Evolutionary conservation across 2,113 vertebrate species (phyloP), one percentile per base, ranked within the genome.

Genomic region (Sialia sialis): DNA sequence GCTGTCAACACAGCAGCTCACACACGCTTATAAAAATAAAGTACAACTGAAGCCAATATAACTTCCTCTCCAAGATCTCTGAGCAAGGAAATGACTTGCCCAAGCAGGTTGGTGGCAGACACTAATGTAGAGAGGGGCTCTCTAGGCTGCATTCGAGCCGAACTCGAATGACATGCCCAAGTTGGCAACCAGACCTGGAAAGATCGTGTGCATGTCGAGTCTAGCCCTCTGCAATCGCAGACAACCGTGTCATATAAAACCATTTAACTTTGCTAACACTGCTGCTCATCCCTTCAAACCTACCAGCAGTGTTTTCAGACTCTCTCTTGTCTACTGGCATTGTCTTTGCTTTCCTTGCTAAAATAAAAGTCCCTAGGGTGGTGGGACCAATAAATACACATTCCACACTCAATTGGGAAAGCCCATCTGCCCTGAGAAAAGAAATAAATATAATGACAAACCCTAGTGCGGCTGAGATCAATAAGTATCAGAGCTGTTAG

Each of bases 41-140:
- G 88, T 70, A 85, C 67, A 79, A 3, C 46, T 52, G 48, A 88
- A 95, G 90, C 84, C 87, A 87, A 90, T 66, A 17, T 16, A 93
- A 89, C 75, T 97, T 95, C 93, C 96, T 94, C 55, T 93, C 73
- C 0, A 27, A 94, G 89, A 90, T 81, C 90, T 94, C 73, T 39
- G 80, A 92, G 83, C 88, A 66, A 68, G 76, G 52, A 78, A 77
- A 36, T 39, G 56, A 94, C 94, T 95, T 96, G 96, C 80, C 95
- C 68, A n/a, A 93, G 95, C 96, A 96, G 88, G 94, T 38, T 84
- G 83, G 76, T 89, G 73, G 83, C 83, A 97, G 86, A 89, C 88
- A 55, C 15, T 5, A 15, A 43, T 0, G 0, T 20, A 36, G 59
- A 94, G 83, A 93, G 89, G 80, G 86, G 84, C 59, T 96, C 94